Evolutionary conservation across 1,140 invertebrate genomes (phyloP).

Genomic region (Drosophila biarmipes): DNA sequence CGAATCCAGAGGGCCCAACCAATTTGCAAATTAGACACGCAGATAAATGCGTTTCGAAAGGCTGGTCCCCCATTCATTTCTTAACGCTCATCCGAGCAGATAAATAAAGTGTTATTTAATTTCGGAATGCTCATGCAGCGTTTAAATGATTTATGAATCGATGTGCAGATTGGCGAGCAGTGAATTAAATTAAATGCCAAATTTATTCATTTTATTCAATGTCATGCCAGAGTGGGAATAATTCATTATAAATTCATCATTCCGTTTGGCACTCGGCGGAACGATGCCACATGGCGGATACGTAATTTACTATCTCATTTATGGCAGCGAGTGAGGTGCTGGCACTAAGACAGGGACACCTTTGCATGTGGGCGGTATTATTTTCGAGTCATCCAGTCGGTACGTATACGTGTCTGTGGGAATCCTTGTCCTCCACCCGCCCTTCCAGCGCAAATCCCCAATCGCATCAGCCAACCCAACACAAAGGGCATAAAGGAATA

Average conservation of each 20-base stretch:
- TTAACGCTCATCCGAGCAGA: slow-evolving; percentile 26
- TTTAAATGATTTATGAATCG: slow-evolving; percentile 46
- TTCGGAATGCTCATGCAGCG: slow-evolving; percentile 10
- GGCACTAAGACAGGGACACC: slow-evolving; percentile 21
- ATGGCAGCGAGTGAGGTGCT: slow-evolving; percentile 15
- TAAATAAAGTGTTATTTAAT: slow-evolving; percentile 40
- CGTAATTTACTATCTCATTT: slow-evolving; percentile 44
- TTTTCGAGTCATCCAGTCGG: slow-evolving; percentile 13
- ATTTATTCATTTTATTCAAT: slow-evolving; percentile 35
- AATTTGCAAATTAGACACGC: background rate
- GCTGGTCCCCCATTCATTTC: background rate
- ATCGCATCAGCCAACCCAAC: slow-evolving; percentile 54
- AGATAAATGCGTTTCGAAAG: background rate
- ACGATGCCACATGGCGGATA: slow-evolving; percentile 21
- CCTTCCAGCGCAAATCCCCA: slow-evolving; percentile 52
- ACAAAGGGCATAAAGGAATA: slow-evolving; percentile 64
- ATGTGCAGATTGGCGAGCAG: slow-evolving; percentile 30
- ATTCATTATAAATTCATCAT: slow-evolving; percentile 47
- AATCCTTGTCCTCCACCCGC: background rate
- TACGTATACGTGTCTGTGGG: background rate
- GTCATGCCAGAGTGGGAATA: slow-evolving; percentile 31
- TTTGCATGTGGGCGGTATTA: slow-evolving; percentile 1
- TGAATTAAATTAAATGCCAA: slow-evolving; percentile 49
- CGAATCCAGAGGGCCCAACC: background rate
- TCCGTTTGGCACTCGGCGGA: slow-evolving; percentile 4